phyloP scores from a whole-genome alignment of 2,888 invertebrate species.

The Meandrusa payeni region DNA sequence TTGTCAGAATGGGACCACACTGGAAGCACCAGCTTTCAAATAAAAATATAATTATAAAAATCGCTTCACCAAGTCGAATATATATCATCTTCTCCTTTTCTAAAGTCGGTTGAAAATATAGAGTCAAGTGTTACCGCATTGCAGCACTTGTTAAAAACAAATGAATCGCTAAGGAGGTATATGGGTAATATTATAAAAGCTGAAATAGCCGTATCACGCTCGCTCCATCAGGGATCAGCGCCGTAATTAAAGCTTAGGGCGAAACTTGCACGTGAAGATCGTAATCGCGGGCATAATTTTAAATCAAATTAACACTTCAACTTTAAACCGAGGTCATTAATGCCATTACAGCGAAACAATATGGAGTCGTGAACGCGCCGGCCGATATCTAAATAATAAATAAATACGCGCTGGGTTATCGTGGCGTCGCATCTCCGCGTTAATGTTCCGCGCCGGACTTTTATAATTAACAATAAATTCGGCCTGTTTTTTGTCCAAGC shows the following conservation, averaged over 20 bases:
- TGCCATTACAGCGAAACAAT: conserved; percentile 77
- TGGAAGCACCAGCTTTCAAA: too few relatives aligned
- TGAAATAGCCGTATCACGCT: conserved; percentile 47
- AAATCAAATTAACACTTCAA: conserved; percentile 81
- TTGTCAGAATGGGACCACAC: too few relatives aligned
- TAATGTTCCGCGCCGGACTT: conserved; percentile 74
- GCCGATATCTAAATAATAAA: conserved; percentile 79
- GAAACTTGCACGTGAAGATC: conserved; percentile 74
- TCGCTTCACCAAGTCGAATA: too few relatives aligned
- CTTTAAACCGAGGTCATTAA: conserved; percentile 79
- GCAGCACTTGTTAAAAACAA: conserved; percentile 23
- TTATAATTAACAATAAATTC: conserved; percentile 81
- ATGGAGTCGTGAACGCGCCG: conserved; percentile 75
- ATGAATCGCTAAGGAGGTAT: conserved; percentile 22
- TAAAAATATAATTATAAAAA: too few relatives aligned
- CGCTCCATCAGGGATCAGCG: conserved; percentile 60
- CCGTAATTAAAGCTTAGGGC: conserved; percentile 73
- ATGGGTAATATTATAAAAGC: conserved; percentile 40
- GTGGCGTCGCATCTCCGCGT: conserved; percentile 67
- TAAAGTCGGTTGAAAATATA: too few relatives aligned
- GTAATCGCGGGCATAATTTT: conserved; percentile 76
- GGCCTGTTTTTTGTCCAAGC: conserved; percentile 70
- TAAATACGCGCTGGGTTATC: conserved; percentile 74
- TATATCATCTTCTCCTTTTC: too few relatives aligned
- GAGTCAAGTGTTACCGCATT: conserved; percentile 16